phyloP scores from a whole-genome alignment of 2,113 vertebrate species.

The Sciurus niger region DNA sequence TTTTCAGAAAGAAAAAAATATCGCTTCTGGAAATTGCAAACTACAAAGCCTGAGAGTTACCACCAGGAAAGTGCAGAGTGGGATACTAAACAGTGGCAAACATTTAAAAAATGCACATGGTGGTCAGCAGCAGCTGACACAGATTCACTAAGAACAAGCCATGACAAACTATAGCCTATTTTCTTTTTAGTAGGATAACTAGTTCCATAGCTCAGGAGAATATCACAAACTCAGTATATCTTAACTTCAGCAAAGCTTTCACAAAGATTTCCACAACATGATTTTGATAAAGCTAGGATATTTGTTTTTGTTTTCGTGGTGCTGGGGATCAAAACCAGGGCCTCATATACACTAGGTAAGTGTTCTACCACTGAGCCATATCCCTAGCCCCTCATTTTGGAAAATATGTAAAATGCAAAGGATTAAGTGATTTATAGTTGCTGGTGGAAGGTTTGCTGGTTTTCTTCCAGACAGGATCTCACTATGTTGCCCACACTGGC shows the following conservation, averaged over 20 bases:
- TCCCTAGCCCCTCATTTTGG: not conserved
- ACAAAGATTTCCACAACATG: not conserved
- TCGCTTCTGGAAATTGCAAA: not conserved
- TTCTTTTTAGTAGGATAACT: not conserved
- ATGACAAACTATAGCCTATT: not conserved
- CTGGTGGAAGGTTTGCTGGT: not conserved
- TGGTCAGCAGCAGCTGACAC: not conserved
- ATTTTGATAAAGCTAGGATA: not conserved
- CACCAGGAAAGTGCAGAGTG: conserved; percentile 9
- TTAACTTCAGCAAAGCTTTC: conserved; percentile 43
- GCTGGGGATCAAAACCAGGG: too few relatives aligned
- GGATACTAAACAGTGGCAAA: not conserved
- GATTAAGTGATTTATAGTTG: not conserved
- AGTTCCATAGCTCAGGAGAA: not conserved
- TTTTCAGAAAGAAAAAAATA: conserved; percentile 5
- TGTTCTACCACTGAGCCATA: too few relatives aligned
- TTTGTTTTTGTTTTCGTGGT: too few relatives aligned
- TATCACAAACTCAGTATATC: not conserved
- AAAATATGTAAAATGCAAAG: conserved; percentile 42
- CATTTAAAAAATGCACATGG: not conserved
- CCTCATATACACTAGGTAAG: too few relatives aligned
- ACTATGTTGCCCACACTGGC: not conserved
- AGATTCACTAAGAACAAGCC: not conserved
- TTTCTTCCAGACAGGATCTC: not conserved
- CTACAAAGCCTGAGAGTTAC: conserved; percentile 10